phyloP scores from a whole-genome alignment of 2,113 vertebrate species.

The Henicopernis longicauda region DNA sequence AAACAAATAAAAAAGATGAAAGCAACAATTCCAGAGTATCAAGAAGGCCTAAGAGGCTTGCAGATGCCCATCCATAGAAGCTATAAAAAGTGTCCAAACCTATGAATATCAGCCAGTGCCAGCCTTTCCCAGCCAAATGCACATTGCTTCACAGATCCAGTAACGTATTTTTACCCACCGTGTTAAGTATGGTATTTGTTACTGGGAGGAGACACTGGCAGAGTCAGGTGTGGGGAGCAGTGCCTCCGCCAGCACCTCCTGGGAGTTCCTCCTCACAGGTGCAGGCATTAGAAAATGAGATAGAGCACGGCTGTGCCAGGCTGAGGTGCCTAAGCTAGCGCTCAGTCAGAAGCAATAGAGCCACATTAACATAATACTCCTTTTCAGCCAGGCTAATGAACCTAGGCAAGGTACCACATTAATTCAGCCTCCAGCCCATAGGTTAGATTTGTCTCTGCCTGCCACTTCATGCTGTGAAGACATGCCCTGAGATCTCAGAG shows the following conservation, averaged over 20 bases:
- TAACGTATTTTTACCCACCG: neutral
- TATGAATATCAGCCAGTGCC: neutral
- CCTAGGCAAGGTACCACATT: neutral
- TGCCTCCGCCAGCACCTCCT: neutral
- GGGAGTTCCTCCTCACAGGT: neutral
- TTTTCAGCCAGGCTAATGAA: neutral
- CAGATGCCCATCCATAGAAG: neutral
- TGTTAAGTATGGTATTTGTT: neutral
- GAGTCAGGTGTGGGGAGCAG: neutral
- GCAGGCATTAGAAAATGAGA: neutral
- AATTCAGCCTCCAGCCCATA: neutral
- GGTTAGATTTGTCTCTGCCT: neutral
- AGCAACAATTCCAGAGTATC: neutral
- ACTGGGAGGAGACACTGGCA: neutral
- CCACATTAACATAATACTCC: neutral
- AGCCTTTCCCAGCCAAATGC: neutral
- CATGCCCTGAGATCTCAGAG: neutral
- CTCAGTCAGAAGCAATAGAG: neutral
- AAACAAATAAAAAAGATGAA: neutral
- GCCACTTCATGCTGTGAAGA: neutral
- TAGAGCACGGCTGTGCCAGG: fast-evolving
- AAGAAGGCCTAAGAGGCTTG: neutral
- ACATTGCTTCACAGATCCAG: neutral
- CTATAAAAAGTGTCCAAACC: neutral
- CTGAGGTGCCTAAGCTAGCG: neutral